Evolutionary conservation across 2,797 vertebrate species (phyloP).

Genomic region (Pangasius djambal): DNA sequence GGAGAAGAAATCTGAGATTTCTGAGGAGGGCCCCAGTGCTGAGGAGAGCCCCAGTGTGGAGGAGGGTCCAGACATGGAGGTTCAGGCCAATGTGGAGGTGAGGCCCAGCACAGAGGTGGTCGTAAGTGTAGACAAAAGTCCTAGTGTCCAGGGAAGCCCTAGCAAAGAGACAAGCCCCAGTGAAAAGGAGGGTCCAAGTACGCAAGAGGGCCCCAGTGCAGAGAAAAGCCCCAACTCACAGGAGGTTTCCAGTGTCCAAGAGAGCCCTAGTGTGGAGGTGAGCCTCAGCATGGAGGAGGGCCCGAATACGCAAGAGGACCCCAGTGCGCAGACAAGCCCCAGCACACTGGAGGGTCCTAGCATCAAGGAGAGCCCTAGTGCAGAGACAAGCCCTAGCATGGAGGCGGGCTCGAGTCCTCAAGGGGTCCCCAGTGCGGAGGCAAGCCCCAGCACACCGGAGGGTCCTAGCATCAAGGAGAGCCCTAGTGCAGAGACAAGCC

Average conservation of each 20-base stretch:
- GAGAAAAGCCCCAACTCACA: conserved; percentile 35
- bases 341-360: background rate
- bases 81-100: background rate
- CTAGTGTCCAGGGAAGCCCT: background rate
- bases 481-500: conserved; percentile 16
- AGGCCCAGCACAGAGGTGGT: conserved; percentile 5
- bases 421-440: background rate
- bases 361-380: conserved; percentile 11
- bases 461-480: conserved; percentile 39
- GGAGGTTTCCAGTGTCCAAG: conserved; percentile 36
- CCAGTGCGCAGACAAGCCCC: background rate
- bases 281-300: conserved; percentile 29
- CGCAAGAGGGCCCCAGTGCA: conserved; percentile 35
- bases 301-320: conserved; percentile 17
- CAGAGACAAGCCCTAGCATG: too few species aligned
- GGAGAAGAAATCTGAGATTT: background rate
- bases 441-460: conserved; percentile 28
- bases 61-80: background rate
- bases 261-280: conserved; percentile 29
- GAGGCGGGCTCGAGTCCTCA: too few species aligned
- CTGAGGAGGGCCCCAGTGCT: background rate
- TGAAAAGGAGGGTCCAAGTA: background rate
- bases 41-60: background rate
- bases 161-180: conserved; percentile 18
- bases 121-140: background rate